Conservation (phyloP, 2,888 invertebrate genomes). For the Spisula solida region DNA sequence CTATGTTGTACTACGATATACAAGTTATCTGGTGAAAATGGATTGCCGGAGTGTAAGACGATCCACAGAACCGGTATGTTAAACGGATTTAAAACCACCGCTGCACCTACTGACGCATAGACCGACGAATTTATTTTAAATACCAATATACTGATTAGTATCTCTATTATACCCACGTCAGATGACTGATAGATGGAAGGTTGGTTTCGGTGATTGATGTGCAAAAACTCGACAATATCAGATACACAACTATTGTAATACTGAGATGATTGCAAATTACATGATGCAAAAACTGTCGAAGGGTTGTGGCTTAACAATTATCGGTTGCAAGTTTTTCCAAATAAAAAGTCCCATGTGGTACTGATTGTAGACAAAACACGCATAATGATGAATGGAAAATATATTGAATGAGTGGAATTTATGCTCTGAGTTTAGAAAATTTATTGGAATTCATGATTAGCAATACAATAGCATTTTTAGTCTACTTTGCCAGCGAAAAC, state of each 20-base stretch:
- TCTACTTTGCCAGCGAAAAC: too few species aligned
- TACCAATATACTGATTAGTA: background rate
- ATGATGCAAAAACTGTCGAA: background rate
- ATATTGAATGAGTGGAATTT: background rate
- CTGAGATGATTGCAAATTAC: constrained; percentile 9
- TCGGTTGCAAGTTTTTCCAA: background rate
- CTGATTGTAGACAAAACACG: background rate
- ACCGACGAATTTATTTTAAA: background rate
- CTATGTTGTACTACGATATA: too few species aligned
- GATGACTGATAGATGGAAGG: background rate
- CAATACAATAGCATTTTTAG: too few species aligned
- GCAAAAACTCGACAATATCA: constrained; percentile 6
- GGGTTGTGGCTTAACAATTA: constrained; percentile 28
- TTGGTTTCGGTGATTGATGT: background rate
- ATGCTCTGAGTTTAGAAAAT: background rate
- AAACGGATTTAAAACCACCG: background rate
- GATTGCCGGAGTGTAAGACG: background rate
- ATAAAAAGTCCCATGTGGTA: background rate
- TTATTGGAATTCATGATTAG: background rate
- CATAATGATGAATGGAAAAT: constrained; percentile 10
- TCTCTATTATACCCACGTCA: constrained; percentile 13
- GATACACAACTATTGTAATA: background rate
- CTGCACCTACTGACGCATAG: background rate
- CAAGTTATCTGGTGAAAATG: background rate
- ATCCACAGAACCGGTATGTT: background rate